Conservation (phyloP, 2,888 invertebrate genomes). For the Pecten maximus region DNA sequence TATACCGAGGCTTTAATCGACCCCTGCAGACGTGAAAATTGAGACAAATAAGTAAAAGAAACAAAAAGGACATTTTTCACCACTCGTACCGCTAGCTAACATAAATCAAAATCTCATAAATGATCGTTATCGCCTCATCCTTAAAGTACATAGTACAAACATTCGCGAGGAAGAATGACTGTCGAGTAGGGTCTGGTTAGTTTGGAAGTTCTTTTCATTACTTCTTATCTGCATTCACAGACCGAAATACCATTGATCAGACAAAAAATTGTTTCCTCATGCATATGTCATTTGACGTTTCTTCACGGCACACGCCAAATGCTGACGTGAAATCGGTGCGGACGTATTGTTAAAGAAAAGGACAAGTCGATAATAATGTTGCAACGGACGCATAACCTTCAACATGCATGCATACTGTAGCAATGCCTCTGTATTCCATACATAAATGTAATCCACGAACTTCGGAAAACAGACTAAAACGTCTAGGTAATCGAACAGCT, state of each 20-base stretch:
- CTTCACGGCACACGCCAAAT: neutral
- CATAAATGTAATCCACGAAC: too few species aligned
- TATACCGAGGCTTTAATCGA: neutral
- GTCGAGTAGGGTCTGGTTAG: neutral
- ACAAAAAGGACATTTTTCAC: too few species aligned
- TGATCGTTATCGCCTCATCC: neutral
- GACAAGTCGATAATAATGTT: too few species aligned
- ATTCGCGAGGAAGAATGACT: neutral
- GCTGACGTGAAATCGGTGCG: neutral
- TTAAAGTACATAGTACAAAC: neutral
- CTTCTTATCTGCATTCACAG: neutral
- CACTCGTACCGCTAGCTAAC: too few species aligned
- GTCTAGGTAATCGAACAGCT: too few species aligned
- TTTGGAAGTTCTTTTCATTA: neutral
- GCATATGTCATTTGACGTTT: neutral
- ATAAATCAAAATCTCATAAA: neutral
- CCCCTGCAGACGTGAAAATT: neutral
- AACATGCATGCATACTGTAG: too few species aligned
- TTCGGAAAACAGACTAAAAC: too few species aligned
- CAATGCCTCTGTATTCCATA: too few species aligned
- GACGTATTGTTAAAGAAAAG: neutral
- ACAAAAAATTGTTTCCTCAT: neutral
- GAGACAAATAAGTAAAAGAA: too few species aligned
- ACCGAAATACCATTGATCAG: neutral
- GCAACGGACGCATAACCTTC: too few species aligned